phyloP scores from a whole-genome alignment of 2,888 invertebrate genomes.

The Ctena decussata region DNA sequence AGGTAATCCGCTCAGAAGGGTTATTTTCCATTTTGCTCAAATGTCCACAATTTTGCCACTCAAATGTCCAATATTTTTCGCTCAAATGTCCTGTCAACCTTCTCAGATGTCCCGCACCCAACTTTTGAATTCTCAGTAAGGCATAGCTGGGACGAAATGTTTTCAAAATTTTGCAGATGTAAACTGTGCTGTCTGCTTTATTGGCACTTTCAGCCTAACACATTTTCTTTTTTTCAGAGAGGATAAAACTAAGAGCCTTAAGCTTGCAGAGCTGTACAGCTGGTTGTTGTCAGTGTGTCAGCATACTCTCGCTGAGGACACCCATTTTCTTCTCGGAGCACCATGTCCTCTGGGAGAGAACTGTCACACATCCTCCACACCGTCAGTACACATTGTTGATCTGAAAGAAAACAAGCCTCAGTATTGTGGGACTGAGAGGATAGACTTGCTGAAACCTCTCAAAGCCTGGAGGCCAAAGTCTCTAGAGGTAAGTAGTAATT shows the following conservation, averaged over 20 bases:
- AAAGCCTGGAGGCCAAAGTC: constrained; percentile 57
- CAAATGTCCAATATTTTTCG: no score
- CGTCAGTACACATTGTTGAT: constrained; percentile 63
- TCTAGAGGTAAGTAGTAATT: constrained; percentile 11
- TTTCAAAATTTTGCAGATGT: no score
- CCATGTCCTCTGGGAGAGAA: constrained; percentile 53
- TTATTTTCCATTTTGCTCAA: no score
- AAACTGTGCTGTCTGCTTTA: no score
- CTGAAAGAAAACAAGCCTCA: constrained; percentile 51
- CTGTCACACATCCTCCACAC: constrained; percentile 17
- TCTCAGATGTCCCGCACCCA: no score
- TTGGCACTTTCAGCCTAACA: no score
- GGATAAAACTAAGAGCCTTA: constrained; percentile 35
- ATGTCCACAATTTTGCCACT: no score
- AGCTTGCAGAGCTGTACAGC: constrained; percentile 38
- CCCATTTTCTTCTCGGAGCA: constrained; percentile 41
- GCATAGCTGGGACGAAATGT: no score
- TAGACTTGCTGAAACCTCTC: constrained; percentile 62
- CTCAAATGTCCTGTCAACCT: no score
- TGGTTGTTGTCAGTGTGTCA: constrained; percentile 49
- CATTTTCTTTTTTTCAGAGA: constrained; percentile 41
- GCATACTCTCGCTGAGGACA: constrained; percentile 12
- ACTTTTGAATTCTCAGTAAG: no score
- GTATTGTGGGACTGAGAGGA: constrained; percentile 64
- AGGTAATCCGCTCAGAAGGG: no score